A percentile compares a stretch with the other conserved stretches of the same genome.
phyloP scores from a whole-genome alignment of 2,797 vertebrate genomes.

The Meriones psammophilus region DNA sequence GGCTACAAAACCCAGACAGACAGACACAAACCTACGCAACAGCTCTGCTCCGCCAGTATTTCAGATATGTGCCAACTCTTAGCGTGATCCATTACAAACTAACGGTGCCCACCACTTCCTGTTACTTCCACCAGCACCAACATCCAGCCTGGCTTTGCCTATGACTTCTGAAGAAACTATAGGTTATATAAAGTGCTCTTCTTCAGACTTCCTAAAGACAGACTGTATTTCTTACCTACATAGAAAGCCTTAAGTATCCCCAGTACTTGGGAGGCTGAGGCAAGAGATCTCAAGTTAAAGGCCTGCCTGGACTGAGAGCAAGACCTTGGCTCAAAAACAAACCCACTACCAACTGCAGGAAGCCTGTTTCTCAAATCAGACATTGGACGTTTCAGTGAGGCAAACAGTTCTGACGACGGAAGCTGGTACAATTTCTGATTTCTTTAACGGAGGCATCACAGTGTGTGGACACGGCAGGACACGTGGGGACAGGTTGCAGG shows the following conservation, averaged over 20 bases:
- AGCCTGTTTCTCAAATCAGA: background rate
- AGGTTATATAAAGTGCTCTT: background rate
- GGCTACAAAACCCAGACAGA: background rate
- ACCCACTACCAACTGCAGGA: background rate
- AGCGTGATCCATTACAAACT: slow-evolving; percentile 3
- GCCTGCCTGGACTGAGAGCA: background rate
- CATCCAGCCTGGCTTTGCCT: background rate
- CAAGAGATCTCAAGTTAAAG: background rate
- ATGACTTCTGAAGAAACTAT: background rate
- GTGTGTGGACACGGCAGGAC: background rate
- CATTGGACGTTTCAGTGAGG: background rate
- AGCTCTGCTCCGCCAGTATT: background rate
- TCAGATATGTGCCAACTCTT: background rate
- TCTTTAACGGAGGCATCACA: background rate
- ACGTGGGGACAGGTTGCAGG: background rate
- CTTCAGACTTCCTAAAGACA: background rate
- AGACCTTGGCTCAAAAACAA: background rate
- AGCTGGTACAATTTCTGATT: background rate
- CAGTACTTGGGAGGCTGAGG: background rate
- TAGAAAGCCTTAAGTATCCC: background rate
- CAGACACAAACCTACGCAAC: background rate
- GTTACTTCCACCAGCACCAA: background rate
- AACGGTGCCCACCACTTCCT: background rate
- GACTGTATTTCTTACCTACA: background rate
- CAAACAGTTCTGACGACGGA: background rate